These are phyloP conservation scores for Cynaeus angustus DNA, from an alignment of 2,888 invertebrate species.

Conservation along the genomic window DNA sequence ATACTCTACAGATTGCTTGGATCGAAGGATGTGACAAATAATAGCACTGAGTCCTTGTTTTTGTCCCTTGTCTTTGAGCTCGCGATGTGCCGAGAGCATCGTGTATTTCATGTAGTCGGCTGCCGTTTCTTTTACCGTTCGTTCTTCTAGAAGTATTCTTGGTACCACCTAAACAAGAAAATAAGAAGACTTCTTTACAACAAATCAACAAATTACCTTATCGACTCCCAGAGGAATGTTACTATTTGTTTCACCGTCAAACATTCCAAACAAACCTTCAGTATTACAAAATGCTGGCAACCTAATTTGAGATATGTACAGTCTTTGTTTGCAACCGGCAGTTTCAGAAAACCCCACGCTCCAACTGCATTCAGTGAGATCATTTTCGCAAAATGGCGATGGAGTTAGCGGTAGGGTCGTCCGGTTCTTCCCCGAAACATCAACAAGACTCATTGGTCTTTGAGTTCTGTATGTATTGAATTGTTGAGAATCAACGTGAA, in stretches of 20 bases:
- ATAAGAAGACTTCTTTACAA: not conserved
- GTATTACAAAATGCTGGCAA: slow-evolving; percentile 85
- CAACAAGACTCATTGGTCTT: slow-evolving; percentile 86
- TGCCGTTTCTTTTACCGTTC: slow-evolving; percentile 86
- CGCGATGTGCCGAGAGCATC: slow-evolving; percentile 85
- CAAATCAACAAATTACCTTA: slow-evolving; percentile 70
- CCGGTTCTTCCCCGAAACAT: slow-evolving; percentile 87
- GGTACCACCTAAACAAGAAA: slow-evolving; percentile 73
- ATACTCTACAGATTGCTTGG: slow-evolving; percentile 75
- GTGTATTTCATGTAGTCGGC: slow-evolving; percentile 90
- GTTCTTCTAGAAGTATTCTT: slow-evolving; percentile 85
- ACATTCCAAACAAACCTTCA: slow-evolving; percentile 88
- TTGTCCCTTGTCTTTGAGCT: slow-evolving; percentile 83
- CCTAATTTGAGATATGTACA: slow-evolving; percentile 86
- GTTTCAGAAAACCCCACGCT: slow-evolving; percentile 90
- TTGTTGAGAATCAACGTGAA: slow-evolving; percentile 89
- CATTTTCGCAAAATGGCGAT: slow-evolving; percentile 73
- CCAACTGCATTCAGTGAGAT: slow-evolving; percentile 82
- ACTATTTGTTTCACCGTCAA: slow-evolving; percentile 85
- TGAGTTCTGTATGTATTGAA: slow-evolving; percentile 86
- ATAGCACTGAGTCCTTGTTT: slow-evolving; percentile 83
- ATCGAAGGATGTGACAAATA: slow-evolving; percentile 81
- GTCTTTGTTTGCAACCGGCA: slow-evolving; percentile 81
- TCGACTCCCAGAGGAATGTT: slow-evolving; percentile 82
- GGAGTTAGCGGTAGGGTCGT: slow-evolving; percentile 77